Conservation (phyloP, 2,797 vertebrate species). For the Vespertilio murinus region DNA sequence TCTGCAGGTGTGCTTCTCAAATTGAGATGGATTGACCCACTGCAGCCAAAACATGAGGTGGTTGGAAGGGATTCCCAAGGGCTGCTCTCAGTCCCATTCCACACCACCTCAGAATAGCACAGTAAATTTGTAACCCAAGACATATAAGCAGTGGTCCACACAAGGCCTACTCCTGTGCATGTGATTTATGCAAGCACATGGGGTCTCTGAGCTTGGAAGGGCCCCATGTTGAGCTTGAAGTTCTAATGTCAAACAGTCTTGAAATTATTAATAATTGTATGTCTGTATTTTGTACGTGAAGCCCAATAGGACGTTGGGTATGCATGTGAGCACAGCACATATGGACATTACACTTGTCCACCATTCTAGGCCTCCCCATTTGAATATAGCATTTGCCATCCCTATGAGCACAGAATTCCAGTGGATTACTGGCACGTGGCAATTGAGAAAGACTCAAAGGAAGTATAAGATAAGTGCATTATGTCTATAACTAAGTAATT, state of each 20-base stretch:
- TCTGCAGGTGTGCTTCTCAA: not conserved
- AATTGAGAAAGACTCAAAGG: not conserved
- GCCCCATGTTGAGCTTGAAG: not conserved
- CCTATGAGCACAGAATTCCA: not conserved
- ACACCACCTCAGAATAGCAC: not conserved
- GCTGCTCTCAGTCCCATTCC: not conserved
- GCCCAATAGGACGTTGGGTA: not conserved
- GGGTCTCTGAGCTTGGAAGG: not conserved
- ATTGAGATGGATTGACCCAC: not conserved
- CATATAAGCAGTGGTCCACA: not conserved
- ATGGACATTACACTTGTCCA: too few relatives aligned
- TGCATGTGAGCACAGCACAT: fast-evolving
- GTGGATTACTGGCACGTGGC: too few relatives aligned
- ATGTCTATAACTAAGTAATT: not conserved
- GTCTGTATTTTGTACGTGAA: not conserved
- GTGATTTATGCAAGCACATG: not conserved
- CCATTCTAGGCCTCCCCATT: not conserved
- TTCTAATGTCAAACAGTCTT: not conserved
- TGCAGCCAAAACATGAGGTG: not conserved
- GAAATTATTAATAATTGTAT: not conserved
- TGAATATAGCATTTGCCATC: not conserved
- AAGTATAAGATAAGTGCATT: not conserved
- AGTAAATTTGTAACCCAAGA: not conserved
- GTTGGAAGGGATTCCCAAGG: not conserved
- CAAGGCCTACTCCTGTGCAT: not conserved